Base-by-base conservation (phyloP, 2,888 invertebrate genomes). In the Pristionchus japonicus region DNA sequence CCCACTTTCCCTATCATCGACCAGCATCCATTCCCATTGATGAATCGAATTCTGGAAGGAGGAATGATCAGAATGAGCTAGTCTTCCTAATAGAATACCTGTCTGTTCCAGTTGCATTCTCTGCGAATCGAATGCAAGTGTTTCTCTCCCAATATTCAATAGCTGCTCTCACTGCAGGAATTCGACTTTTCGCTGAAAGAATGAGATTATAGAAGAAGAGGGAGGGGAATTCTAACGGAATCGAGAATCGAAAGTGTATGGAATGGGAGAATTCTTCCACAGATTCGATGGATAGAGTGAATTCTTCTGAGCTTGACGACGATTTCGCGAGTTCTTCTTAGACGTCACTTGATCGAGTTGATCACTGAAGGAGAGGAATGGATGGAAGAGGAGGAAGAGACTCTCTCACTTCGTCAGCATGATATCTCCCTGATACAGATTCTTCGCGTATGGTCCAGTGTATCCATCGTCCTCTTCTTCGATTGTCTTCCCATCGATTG, bases 11-110 rank as follows among this genome's bases (percentile, higher is more conserved):
- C 87, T 40, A 87, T 80, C 52, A 52, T 87, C 27, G 87, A 34
- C 6, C 61, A 87, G 43, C 87, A 87, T n/a, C 87, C 87, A 43
- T 80, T 61, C 40, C 87, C 87, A 61, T 87, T 87, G n/a, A 87
- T 87, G 87, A 87, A 87, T 11, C 80, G 77, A 15, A 87, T 27
- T 57, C 87, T 87, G 20, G 23, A 40, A 31, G 20, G 34, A 74
- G n/a, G 80, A 34, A 80, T 23, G 3, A 52, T 49, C 17, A 31
- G 52, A 34, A 15, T 43, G 3, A 47, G 52, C 31, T n/a, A 52
- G 3, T 1, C 31, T 31, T 23, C n/a, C 27, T 20, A 80, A 23
- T 3, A 9, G 6, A 23, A 23, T 27, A 80, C 87, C 87, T 77
- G 17, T 52, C 87, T n/a, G 61, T 40, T 23, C 87, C 87, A 17